phyloP scores from a whole-genome alignment of 2,113 vertebrate species.

The Lophochroa leadbeateri region DNA sequence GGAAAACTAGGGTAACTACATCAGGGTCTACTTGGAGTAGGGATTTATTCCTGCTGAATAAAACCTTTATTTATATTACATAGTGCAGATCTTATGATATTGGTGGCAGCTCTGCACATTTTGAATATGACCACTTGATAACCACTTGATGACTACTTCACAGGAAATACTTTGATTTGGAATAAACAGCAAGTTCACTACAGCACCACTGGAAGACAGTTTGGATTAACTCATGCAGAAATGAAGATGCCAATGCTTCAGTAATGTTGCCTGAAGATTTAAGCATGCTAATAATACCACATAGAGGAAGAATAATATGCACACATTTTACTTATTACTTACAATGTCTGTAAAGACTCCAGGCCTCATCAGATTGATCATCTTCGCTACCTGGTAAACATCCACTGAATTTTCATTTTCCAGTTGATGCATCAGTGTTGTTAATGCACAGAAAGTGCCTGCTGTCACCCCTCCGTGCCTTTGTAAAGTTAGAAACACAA shows the following conservation, averaged over 20 bases:
- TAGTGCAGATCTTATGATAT: neutral
- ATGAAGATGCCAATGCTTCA: neutral
- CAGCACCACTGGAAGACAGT: neutral
- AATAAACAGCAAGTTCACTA: neutral
- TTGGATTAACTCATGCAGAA: neutral
- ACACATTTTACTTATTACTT: constrained; percentile 57
- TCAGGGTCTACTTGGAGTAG: neutral
- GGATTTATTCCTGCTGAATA: neutral
- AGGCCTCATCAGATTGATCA: constrained; percentile 93
- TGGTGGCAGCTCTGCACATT: neutral
- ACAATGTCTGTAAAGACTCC: constrained; percentile 90
- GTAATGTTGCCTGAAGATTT: neutral
- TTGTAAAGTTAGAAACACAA: neutral
- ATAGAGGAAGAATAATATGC: neutral
- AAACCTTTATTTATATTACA: neutral
- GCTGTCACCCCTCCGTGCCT: constrained; percentile 91
- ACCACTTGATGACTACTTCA: neutral
- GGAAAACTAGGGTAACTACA: neutral
- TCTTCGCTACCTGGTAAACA: constrained; percentile 91
- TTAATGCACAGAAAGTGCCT: constrained; percentile 90
- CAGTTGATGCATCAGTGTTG: constrained; percentile 86
- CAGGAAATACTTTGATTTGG: neutral
- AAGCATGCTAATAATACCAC: neutral
- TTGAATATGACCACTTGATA: neutral
- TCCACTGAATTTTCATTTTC: constrained; percentile 87